Evolutionary conservation across 2,113 vertebrate species (phyloP).

Genomic region (Choloepus hoffmanni): DNA sequence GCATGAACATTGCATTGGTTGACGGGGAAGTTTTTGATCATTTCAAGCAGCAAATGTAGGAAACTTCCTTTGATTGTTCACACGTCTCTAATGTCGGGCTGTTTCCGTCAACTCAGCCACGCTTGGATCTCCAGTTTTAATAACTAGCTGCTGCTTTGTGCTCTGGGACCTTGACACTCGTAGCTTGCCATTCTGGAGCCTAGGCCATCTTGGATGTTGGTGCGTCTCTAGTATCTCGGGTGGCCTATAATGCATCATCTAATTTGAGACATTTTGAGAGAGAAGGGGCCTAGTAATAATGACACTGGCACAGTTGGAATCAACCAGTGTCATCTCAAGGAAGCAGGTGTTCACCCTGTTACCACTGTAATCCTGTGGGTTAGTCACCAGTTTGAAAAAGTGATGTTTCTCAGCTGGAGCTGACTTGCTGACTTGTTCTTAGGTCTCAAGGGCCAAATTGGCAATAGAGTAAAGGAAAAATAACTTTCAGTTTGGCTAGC

Average conservation of each 20-base stretch:
- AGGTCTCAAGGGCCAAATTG: background rate
- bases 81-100: background rate
- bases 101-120: background rate
- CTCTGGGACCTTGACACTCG: background rate
- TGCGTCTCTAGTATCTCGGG: background rate
- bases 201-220: background rate
- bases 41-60: background rate
- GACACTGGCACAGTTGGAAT: accelerated
- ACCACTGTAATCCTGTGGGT: no score
- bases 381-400: background rate
- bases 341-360: no score
- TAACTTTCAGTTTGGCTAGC: background rate
- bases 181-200: background rate
- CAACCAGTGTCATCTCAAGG: background rate
- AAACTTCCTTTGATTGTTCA: background rate
- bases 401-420: background rate
- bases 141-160: background rate
- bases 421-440: no score
- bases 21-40: background rate
- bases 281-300: background rate
- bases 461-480: background rate
- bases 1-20: no score
- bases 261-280: no score
- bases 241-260: no score
- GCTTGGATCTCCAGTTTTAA: background rate